phyloP scores from a whole-genome alignment of 2,113 vertebrate genomes.

The Micronycteris hirsuta region DNA sequence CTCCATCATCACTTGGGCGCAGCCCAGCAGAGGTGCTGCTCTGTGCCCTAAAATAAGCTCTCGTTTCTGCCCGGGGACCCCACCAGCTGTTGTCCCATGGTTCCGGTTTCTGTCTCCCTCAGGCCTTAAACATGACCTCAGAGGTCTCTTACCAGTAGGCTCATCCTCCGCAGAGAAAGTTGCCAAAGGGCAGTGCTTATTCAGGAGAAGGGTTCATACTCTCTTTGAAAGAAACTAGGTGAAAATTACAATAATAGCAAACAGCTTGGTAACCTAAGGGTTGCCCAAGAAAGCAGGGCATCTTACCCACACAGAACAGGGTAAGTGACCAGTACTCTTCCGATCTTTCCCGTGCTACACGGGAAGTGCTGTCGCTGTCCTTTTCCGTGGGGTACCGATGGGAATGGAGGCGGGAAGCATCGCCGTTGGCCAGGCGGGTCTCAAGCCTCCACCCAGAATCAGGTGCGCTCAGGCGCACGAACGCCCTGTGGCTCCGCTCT shows the following conservation, averaged over 20 bases:
- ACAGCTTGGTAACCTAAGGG: neutral
- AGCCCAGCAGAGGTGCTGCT: neutral
- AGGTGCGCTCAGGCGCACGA: neutral
- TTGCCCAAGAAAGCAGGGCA: neutral
- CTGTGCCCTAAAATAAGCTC: too few species aligned
- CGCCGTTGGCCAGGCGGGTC: neutral
- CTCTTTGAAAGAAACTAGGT: neutral
- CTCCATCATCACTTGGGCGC: neutral
- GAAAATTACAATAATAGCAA: neutral
- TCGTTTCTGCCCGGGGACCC: too few species aligned
- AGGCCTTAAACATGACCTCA: neutral
- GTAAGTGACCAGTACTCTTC: neutral
- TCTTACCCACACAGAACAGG: neutral
- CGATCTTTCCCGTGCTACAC: too few species aligned
- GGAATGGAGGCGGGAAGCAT: neutral
- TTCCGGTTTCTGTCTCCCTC: neutral
- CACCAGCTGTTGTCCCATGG: too few species aligned
- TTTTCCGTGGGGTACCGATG: neutral
- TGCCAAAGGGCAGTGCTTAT: neutral
- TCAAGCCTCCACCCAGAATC: neutral
- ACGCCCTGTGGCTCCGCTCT: too few species aligned
- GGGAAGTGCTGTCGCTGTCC: fast-evolving
- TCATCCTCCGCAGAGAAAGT: neutral
- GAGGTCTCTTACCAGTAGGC: neutral
- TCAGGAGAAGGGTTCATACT: neutral